Evolutionary conservation across 92 coral and sea anemone genomes (phyloP), one percentile per base, ranked within the genome.

Genomic region (Zoanthus gigantus): DNA sequence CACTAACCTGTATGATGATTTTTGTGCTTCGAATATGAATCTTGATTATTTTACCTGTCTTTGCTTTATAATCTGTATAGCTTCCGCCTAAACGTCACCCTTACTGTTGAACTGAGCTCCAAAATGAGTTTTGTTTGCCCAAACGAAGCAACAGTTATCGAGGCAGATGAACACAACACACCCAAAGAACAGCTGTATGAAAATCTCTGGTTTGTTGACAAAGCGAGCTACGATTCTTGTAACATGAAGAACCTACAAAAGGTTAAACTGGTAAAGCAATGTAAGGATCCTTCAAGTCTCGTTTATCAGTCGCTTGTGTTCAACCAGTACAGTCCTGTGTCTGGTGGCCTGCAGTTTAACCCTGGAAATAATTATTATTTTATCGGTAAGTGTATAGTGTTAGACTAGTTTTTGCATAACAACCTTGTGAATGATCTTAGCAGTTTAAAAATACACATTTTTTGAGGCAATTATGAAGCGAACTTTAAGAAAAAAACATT

Each of bases 141-240:
- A 37, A 94, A 87, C 69, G 93, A 78, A 65, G 94, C 94, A 1
- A 94, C 90, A 29, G 90, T 93, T 81, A 91, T 93, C 71, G 74
- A 42, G 14, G 67, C 86, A 13, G 48, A 87, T 2, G 75, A 32
- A 11, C 83, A 88, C 72, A 94, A 79, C 34, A 84, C 86, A 13
- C 94, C 92, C 1, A 79, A 54, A 76, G 95, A 93, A 60, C 86
- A 93, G 44, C 68, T 94, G 42, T 89, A 86, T 47, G 95, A 94
- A 48, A 94, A 94, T 50, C 60, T 94, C 32, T 94, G 94, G 98
- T 68, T 94, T 11, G 98, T 94, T 23, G 94, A 94, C 92, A 89
- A 87, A 37, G 84, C 76, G 2, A 86, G 95, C 6, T 94, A 77
- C 34, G 94, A 94, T 72, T 83, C 93, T 42, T 94, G 98, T 88